phyloP scores from a whole-genome alignment of 2,888 invertebrate genomes.

The Ecdyonurus torrentis region DNA sequence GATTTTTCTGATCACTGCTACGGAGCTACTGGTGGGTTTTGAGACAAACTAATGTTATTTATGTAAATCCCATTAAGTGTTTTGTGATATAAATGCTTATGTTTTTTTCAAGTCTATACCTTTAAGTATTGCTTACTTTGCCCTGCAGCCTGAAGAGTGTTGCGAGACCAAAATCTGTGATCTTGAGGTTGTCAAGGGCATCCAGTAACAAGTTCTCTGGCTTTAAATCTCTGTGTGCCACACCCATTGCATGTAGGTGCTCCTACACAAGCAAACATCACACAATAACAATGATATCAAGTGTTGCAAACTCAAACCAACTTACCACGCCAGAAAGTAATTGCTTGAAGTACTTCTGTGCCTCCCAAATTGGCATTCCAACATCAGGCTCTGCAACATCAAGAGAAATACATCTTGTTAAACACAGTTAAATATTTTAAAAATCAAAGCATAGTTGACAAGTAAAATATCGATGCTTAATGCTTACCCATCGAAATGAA shows the following conservation, averaged over 20 bases:
- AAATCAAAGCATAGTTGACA: slow-evolving; percentile 8
- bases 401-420: too few relatives aligned
- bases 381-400: slow-evolving; percentile 73
- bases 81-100: too few relatives aligned
- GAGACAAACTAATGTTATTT: too few relatives aligned
- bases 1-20: too few relatives aligned
- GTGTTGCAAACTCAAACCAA: slow-evolving; percentile 11
- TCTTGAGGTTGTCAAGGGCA: slow-evolving; percentile 69
- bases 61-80: too few relatives aligned
- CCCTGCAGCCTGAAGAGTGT: slow-evolving; percentile 48
- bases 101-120: slow-evolving; percentile 12
- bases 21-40: too few relatives aligned
- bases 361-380: slow-evolving; percentile 65
- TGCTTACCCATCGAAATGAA: too few relatives aligned
- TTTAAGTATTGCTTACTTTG: slow-evolving; percentile 22
- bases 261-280: slow-evolving; percentile 26
- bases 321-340: slow-evolving; percentile 60
- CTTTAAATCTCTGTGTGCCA: slow-evolving; percentile 90
- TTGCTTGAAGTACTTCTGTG: slow-evolving; percentile 78
- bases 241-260: slow-evolving; percentile 75
- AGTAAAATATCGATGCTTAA: too few relatives aligned
- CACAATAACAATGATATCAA: not conserved
- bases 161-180: slow-evolving; percentile 95
- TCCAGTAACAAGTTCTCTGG: slow-evolving; percentile 92
- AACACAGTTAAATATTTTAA: slow-evolving; percentile 9